phyloP scores from a whole-genome alignment of 2,797 vertebrate species.

The Emydoidea blandingii region DNA sequence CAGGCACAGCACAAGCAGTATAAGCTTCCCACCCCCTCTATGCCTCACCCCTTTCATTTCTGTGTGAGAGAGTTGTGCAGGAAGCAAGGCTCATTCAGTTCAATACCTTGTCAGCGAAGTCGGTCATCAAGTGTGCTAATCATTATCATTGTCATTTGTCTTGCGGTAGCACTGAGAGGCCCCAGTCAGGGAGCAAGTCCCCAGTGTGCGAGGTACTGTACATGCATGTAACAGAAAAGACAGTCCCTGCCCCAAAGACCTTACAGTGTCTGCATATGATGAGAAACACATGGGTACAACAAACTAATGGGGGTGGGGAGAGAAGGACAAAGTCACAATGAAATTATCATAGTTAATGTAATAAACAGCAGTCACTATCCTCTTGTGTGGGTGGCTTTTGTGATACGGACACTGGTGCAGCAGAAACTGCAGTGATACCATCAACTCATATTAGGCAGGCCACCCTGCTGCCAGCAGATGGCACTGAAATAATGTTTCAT shows the following conservation, averaged over 20 bases:
- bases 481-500: slow-evolving; percentile 22
- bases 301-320: accelerated
- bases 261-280: background rate
- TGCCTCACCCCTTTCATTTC: accelerated
- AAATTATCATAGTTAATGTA: background rate
- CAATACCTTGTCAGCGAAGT: background rate
- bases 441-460: background rate
- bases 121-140: background rate
- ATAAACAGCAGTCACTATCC: background rate
- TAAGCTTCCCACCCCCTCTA: accelerated
- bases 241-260: background rate
- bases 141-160: background rate
- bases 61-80: background rate
- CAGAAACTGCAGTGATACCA: background rate
- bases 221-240: background rate
- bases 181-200: background rate
- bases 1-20: accelerated
- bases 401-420: accelerated
- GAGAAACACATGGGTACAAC: background rate
- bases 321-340: accelerated
- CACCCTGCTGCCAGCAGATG: slow-evolving; percentile 36
- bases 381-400: background rate
- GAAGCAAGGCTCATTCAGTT: background rate
- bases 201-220: background rate
- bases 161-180: background rate